Conservation (phyloP, 2,888 invertebrate species). For the Parelbella ahira region DNA sequence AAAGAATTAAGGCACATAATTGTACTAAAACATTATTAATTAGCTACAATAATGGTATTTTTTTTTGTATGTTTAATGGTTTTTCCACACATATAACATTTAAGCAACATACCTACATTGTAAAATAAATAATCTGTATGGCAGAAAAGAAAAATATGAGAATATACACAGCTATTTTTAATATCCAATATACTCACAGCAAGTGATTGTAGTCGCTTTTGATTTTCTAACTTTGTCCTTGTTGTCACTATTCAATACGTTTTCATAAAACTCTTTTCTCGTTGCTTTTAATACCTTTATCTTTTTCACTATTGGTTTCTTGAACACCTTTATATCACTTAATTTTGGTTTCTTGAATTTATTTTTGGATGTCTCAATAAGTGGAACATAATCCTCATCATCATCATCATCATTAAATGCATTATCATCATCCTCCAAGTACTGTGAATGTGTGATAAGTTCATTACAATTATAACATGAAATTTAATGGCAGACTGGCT, state of each 20-base stretch:
- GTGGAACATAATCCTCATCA: slow-evolving; percentile 67
- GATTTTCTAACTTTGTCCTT: slow-evolving; percentile 45
- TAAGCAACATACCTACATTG: too few species aligned
- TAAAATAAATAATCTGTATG: too few species aligned
- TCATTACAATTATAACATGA: too few species aligned
- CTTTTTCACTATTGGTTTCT: slow-evolving; percentile 57
- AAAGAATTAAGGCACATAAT: neutral
- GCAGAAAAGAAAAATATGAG: too few species aligned
- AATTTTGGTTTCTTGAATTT: slow-evolving; percentile 68
- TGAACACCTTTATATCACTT: slow-evolving; percentile 64
- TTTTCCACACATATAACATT: too few species aligned
- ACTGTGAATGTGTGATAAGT: slow-evolving; percentile 44
- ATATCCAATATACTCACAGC: slow-evolving; percentile 74
- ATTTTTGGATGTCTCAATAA: slow-evolving; percentile 46
- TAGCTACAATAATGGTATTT: too few species aligned
- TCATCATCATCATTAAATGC: slow-evolving; percentile 60
- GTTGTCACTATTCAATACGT: too few species aligned
- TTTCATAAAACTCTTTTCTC: slow-evolving; percentile 42
- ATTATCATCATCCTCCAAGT: slow-evolving; percentile 47
- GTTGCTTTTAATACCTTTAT: slow-evolving; percentile 58
- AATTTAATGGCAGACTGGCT: too few species aligned
- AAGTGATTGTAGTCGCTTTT: slow-evolving; percentile 66
- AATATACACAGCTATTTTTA: too few species aligned
- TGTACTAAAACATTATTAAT: too few species aligned
- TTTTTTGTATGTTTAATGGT: too few species aligned